These are phyloP conservation scores for Leucoraja ocellata DNA, from an alignment of 2,797 vertebrate genomes.

Conservation along the genomic window DNA sequence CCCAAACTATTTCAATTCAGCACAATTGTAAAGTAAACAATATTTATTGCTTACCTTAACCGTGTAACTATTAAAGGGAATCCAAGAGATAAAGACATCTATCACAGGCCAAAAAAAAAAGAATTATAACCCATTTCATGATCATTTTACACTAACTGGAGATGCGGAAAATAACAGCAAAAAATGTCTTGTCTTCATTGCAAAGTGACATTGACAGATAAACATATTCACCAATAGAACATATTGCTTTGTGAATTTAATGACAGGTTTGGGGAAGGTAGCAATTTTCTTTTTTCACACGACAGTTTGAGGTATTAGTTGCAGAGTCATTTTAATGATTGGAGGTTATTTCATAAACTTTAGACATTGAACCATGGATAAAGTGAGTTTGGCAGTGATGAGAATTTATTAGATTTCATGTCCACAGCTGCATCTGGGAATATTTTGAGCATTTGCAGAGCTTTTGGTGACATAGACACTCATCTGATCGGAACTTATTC, in stretches of 20 bases:
- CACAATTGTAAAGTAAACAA: neutral
- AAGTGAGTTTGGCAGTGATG: no score
- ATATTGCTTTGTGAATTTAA: neutral
- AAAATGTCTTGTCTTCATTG: neutral
- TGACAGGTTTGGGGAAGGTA: neutral
- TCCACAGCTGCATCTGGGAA: no score
- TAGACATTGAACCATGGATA: no score
- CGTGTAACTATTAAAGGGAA: conserved; percentile 51
- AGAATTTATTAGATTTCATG: no score
- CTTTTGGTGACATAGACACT: no score
- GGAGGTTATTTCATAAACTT: no score
- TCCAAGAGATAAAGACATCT: conserved; percentile 77
- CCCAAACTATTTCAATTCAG: neutral
- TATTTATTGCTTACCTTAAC: conserved; percentile 54
- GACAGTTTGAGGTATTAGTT: no score
- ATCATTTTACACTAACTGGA: neutral
- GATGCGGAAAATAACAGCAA: neutral
- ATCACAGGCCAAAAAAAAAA: conserved; percentile 42
- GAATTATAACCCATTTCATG: neutral
- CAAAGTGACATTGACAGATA: no score
- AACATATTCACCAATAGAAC: neutral
- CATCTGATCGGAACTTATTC: no score
- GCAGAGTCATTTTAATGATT: no score
- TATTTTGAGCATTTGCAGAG: no score
- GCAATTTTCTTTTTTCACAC: no score